Evolutionary conservation across 2,797 vertebrate species (phyloP), one percentile per base, ranked within the genome.

Genomic region (Enteromius argenteus): DNA sequence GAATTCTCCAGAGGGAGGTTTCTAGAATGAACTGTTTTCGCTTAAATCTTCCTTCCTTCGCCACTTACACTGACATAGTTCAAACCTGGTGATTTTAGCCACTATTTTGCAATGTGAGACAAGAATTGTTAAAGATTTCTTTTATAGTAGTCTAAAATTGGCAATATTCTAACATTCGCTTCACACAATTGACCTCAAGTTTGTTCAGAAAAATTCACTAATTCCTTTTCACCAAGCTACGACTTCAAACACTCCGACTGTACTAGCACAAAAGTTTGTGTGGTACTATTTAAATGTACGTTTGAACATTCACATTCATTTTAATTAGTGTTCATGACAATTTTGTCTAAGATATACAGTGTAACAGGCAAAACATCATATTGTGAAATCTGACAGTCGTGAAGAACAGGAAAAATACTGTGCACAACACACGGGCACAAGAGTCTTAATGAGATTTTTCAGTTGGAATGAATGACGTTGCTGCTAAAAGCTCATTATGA

Each of bases 371-470:
- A 53, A 32, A 51, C 71, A 53, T 44, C 56, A 27, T n/a, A 27
- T 27, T 42, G 14, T 44, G 72, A 74, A 56, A 15, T 37, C 32
- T 37, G 72, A 30, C 23, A 37, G 30, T 74, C 21, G 9, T 37
- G 17, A 62, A 77, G 21, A 14, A 77, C 7, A 37, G 19, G 13
- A 53, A 74, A 75, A 53, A 13, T n/a, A 42, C 39, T 23, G 4
- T 69, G 37, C 11, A 3, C 7, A 1, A 67, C 3, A 9, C 17
- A 30, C 14, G 15, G 30, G 3, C 14, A 81, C 39, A 49, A 37
- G 46, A 81, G 84, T 67, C 81, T 76, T 86, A 79, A 89, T 44
- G 23, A 53, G 5, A 39, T 67, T 81, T 85, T 82, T 39, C 62
- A 56, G 49, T 53, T 27, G 37, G 9, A 56, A 51, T 53, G 23